Percentiles rank a stretch among this genome's conserved stretches.
These are phyloP conservation scores for Sisyra terminalis DNA, from an alignment of 2,888 invertebrate genomes.

Conservation along the genomic window DNA sequence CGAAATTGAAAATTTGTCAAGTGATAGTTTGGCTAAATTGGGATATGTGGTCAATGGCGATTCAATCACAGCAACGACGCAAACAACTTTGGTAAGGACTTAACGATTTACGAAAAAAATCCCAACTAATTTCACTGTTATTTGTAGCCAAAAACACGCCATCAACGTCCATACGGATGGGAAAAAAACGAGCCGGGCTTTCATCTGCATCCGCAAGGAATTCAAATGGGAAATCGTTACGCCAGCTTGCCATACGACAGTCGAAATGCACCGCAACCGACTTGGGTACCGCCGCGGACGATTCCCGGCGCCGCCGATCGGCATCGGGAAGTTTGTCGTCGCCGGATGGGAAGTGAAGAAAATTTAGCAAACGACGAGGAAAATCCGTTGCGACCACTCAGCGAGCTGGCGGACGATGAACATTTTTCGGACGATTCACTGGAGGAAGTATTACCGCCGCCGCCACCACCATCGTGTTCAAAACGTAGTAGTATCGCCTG, in stretches of 20 bases:
- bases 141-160: slow-evolving; percentile 56
- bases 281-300: slow-evolving; percentile 49
- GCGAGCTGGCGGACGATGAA: slow-evolving; percentile 33
- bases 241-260: slow-evolving; percentile 50
- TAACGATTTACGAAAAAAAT: slow-evolving; percentile 5
- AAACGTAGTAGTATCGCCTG: slow-evolving; percentile 73
- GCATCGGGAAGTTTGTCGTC: slow-evolving; percentile 61
- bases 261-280: slow-evolving; percentile 23
- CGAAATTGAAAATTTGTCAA: slow-evolving; percentile 23
- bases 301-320: slow-evolving; percentile 55
- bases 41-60: slow-evolving; percentile 17
- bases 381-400: slow-evolving; percentile 19
- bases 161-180: slow-evolving; percentile 61
- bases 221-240: slow-evolving; percentile 39
- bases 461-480: slow-evolving; percentile 33
- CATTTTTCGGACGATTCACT: slow-evolving; percentile 74
- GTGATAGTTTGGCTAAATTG: slow-evolving; percentile 24
- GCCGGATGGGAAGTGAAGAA: slow-evolving; percentile 21
- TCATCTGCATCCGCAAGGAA: slow-evolving; percentile 34
- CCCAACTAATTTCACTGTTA: slow-evolving; percentile 7
- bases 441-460: slow-evolving; percentile 57
- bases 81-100: slow-evolving; percentile 60
- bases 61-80: slow-evolving; percentile 38
- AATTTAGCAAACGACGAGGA: slow-evolving; percentile 24
- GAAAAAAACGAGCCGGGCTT: slow-evolving; percentile 32